Base-by-base conservation (phyloP, 2,113 vertebrate genomes). In the Parus major region DNA sequence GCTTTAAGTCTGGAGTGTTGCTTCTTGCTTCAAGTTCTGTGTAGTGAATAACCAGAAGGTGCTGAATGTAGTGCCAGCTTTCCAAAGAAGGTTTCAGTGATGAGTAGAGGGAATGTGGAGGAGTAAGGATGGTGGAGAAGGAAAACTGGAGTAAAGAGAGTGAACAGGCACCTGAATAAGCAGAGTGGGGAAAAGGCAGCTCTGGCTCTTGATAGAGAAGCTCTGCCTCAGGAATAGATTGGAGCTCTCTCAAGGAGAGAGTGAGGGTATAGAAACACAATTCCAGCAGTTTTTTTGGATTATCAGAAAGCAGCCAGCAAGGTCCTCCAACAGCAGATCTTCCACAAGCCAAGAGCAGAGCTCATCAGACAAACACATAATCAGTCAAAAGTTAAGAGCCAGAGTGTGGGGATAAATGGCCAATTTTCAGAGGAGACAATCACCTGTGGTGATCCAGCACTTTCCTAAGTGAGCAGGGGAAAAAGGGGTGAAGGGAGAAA, bases 61-160 rank as follows among this genome's bases (percentile, higher is more conserved):
- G 12, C 27, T 63, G 55, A 29, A 72, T 7, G 29, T 33, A 57
- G 13, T n/a, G 23, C 13, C 27, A 27, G 44, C 33, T 87, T 84
- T 41, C 64, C 77, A 78, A 10, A 63, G 18, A 53, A 55, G n/a
- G 21, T 59, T 75, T 85, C 39, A 47, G 28, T 50, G 60, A 36
- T 0, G 10, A 61, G 20, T 4, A 49, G 55, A 66, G 29, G 41
- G 44, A 39, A 31, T 35, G 0, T 1, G 1, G 50, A 81, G 59
- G 21, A 57, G 55, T 31, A 20, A 61, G 18, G 13, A 12, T 2
- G 11, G 22, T 17, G 8, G 52, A 53, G 41, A 27, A 44, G 27
- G 50, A 69, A 61, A 86, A 47, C 14, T 22, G 50, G 41, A 69
- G 36, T 56, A 35, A 56, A 66, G 50, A 39, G 41, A 33, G 21